Conservation (phyloP, 2,113 vertebrate genomes). For the Turdus rufiventris region DNA sequence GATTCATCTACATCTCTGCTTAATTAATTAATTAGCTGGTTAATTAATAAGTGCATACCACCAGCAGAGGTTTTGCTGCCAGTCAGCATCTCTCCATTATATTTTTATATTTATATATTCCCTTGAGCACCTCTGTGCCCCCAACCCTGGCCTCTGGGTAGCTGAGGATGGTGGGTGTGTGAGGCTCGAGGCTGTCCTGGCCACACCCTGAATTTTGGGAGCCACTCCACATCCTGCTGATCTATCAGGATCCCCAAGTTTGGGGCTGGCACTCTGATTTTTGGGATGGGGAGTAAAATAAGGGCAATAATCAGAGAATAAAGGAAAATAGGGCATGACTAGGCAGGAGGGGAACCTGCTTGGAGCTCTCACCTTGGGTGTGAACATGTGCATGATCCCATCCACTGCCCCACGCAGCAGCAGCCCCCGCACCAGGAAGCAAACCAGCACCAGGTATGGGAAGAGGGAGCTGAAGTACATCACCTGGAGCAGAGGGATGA, state of each 20-base stretch:
- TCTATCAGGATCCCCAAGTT: fast-evolving
- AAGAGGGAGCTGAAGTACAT: slow-evolving; percentile 99
- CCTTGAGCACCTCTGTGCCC: background rate
- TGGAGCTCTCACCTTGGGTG: slow-evolving; percentile 86
- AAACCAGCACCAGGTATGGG: slow-evolving; percentile 95
- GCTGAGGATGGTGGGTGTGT: background rate
- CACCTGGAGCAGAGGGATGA: slow-evolving; percentile 75
- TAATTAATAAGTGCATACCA: slow-evolving; percentile 20
- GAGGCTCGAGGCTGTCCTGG: background rate
- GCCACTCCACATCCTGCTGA: background rate
- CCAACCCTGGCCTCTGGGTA: background rate
- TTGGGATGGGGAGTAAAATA: background rate
- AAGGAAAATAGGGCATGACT: background rate
- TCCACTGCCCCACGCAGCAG: slow-evolving; percentile 90
- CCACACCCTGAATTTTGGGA: background rate
- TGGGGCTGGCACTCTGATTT: background rate
- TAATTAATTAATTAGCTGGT: slow-evolving; percentile 33
- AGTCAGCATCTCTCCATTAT: background rate
- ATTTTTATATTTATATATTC: background rate
- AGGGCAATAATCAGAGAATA: background rate
- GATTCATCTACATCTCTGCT: slow-evolving; percentile 18
- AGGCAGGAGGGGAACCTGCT: background rate
- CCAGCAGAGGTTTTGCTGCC: background rate
- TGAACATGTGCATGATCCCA: slow-evolving; percentile 98
- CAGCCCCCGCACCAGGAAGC: slow-evolving; percentile 92